Base-by-base conservation (phyloP, 2,113 vertebrate genomes). In the Gopherus flavomarginatus region DNA sequence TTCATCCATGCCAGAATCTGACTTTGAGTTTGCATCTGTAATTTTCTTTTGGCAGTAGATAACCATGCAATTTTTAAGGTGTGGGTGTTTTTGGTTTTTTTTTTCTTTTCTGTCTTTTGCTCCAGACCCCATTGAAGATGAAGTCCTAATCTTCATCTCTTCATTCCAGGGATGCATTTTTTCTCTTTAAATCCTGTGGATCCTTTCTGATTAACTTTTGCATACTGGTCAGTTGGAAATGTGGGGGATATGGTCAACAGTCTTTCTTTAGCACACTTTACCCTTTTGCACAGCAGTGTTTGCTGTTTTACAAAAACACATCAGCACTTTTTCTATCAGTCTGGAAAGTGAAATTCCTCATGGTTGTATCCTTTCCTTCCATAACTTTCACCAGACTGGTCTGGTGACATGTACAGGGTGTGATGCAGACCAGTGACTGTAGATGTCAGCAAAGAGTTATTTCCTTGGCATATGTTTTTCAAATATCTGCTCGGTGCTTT, bases 121-220 rank as follows among this genome's bases (percentile, higher is more conserved):
- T 93, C 54, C 59, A 92, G 86, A 89, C 93, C 69, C 80, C 90
- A 1, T 62, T 54, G 21, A 54, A 54, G 53, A 54, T 54, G 53
- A 53, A 79, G 44, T 44, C 38, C 22, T 26, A 6, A 26, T 26
- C 75, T 85, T 50, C 31, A 27, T 88, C 47, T 93, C 90, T 82
- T 92, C 5, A 77, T 96, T 96, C 82, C 29, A 26, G 44, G 31
- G 27, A 42, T 92, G 84, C 1, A 90, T 87, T 0, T 0, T 38
- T 81, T 59, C 81, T 59, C 16, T 89, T 88, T 81, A 89, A 87
- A 90, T 90, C 77, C 81, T 65, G 53, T 11, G 47, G 50, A 88
- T 94, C 90, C 50, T 49, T 90, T 14, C 80, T 90, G 90, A 91
- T 97, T 52, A 90, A 79, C 86, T 95, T 42, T 83, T 93, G 77